Percentiles rank a stretch among this genome's conserved stretches.
These are phyloP conservation scores for Brachirus orientalis DNA, from an alignment of 2,113 vertebrate species.

Conservation along the genomic window DNA sequence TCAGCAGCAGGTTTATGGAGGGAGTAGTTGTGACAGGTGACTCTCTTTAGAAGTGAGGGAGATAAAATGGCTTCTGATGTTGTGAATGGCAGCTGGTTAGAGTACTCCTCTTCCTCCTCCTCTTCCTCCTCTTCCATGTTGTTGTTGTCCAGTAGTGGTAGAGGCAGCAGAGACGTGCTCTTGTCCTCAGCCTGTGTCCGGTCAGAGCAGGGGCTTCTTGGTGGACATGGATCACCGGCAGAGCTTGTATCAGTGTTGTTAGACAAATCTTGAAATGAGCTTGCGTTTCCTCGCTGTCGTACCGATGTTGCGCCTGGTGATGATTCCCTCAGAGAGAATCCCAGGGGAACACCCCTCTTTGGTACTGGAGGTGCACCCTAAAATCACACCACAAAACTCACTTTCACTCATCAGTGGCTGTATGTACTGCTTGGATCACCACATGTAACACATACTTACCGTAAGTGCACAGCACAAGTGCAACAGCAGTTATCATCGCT, in stretches of 20 bases:
- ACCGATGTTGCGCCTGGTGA: constrained; percentile 19
- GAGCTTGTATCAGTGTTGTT: too few relatives aligned
- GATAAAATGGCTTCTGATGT: constrained; percentile 12
- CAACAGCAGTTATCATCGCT: too few relatives aligned
- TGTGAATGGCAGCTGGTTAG: constrained; percentile 4
- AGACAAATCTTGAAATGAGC: background rate
- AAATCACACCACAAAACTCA: background rate
- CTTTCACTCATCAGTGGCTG: too few relatives aligned
- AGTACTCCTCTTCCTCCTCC: constrained; percentile 3
- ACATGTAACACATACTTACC: too few relatives aligned
- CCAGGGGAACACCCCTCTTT: constrained; percentile 54
- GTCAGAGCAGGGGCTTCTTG: constrained; percentile 52
- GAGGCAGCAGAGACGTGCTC: constrained; percentile 39
- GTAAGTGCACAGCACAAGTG: too few relatives aligned
- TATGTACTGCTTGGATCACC: too few relatives aligned
- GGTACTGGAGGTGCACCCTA: constrained; percentile 70
- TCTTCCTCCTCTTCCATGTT: background rate
- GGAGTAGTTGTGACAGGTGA: constrained; percentile 58
- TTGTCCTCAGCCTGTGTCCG: constrained; percentile 48
- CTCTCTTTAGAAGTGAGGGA: constrained; percentile 32
- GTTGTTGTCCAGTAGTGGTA: constrained; percentile 36
- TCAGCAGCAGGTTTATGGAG: constrained; percentile 48
- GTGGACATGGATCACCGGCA: background rate
- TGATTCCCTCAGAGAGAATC: constrained; percentile 43
- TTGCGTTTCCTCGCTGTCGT: too few relatives aligned